These are phyloP conservation scores for Himalopsyche phryganea DNA, from an alignment of 1,140 invertebrate species.

Conservation along the genomic window DNA sequence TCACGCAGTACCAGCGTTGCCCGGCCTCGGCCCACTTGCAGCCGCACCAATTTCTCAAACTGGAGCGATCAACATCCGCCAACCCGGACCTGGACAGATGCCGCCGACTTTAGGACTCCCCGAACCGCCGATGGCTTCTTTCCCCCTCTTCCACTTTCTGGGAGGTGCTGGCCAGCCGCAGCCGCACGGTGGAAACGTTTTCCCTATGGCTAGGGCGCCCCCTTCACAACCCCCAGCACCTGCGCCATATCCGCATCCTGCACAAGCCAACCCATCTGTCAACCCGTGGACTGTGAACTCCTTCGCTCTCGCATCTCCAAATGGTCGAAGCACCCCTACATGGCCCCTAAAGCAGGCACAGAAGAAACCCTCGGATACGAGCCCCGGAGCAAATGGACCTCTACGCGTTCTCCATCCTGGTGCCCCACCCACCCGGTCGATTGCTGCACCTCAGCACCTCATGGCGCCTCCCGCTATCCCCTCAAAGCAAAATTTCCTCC, in stretches of 20 bases:
- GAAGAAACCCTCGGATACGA: constrained; percentile 24
- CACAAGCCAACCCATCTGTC: constrained; percentile 17
- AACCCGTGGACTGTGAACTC: constrained; percentile 29
- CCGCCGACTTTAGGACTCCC: constrained; percentile 20
- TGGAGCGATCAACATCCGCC: constrained; percentile 25
- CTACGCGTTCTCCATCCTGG: constrained; percentile 12
- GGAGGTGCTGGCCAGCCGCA: constrained; percentile 24
- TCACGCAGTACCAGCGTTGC: constrained; percentile 13
- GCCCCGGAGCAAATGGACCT: neutral
- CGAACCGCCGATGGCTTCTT: constrained; percentile 17
- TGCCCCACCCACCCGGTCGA: constrained; percentile 13
- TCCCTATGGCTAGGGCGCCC: constrained; percentile 19
- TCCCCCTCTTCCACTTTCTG: constrained; percentile 21
- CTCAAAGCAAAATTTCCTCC: constrained; percentile 28
- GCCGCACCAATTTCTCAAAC: constrained; percentile 34
- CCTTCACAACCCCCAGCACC: constrained; percentile 18
- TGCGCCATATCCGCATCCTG: constrained; percentile 22
- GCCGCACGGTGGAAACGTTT: constrained; percentile 33
- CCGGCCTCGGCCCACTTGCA: constrained; percentile 27
- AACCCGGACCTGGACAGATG: constrained; percentile 37
- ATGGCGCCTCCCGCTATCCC: constrained; percentile 18
- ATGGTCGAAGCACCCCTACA: constrained; percentile 25
- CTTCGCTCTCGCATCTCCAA: constrained; percentile 28
- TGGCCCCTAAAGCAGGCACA: constrained; percentile 28
- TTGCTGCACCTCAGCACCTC: constrained; percentile 13